phyloP scores from a whole-genome alignment of 2,797 vertebrate species.

The Pseudochirops corinnae region DNA sequence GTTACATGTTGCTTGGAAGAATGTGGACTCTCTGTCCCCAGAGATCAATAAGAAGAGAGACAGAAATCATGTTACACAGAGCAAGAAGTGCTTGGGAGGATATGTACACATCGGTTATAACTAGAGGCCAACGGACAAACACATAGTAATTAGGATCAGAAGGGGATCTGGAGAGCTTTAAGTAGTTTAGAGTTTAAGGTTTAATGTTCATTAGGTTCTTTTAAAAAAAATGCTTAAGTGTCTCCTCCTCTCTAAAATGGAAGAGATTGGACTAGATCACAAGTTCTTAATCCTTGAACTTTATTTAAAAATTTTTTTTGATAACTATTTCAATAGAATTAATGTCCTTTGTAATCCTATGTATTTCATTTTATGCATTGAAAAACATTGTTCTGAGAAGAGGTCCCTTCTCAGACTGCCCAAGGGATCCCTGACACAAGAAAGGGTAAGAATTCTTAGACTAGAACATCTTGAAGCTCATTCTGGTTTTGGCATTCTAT shows the following conservation, averaged over 20 bases:
- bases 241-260: background rate
- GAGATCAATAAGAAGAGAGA: background rate
- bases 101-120: background rate
- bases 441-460: background rate
- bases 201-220: background rate
- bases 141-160: background rate
- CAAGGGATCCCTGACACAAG: background rate
- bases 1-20: background rate
- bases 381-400: background rate
- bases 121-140: background rate
- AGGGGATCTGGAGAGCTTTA: background rate
- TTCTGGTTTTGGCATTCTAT: background rate
- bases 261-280: background rate
- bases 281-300: background rate
- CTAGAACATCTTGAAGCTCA: background rate
- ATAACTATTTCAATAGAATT: background rate
- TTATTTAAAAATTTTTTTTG: background rate
- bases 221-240: background rate
- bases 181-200: background rate
- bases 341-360: background rate
- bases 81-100: background rate
- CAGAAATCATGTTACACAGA: background rate
- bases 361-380: background rate
- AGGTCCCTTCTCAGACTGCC: background rate
- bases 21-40: background rate